Percentiles rank a stretch among this genome's conserved stretches.
Evolutionary conservation across 2,888 invertebrate genomes (phyloP).

Genomic region (Zonitis immaculata): DNA sequence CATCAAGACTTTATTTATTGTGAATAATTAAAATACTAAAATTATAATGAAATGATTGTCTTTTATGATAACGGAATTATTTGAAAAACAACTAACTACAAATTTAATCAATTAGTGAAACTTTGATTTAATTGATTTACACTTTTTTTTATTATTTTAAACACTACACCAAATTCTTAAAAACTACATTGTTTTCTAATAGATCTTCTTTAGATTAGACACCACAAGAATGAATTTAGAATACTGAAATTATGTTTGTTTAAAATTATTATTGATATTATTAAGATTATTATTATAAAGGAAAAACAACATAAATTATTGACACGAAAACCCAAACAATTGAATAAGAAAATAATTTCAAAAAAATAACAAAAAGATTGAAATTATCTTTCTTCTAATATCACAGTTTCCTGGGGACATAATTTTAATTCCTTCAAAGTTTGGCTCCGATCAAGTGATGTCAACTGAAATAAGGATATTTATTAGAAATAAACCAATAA

Average conservation of each 20-base stretch:
- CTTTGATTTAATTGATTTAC: not conserved
- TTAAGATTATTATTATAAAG: no score
- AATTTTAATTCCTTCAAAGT: constrained; percentile 80
- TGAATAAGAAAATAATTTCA: not conserved
- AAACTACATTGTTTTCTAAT: not conserved
- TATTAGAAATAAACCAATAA: not conserved
- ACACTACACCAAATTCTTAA: constrained; percentile 1
- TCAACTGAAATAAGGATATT: constrained; percentile 59
- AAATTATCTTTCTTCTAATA: constrained; percentile 86
- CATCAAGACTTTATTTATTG: no score
- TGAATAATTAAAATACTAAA: not conserved
- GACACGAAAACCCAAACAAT: not conserved
- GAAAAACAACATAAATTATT: not conserved
- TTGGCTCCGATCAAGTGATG: constrained; percentile 67
- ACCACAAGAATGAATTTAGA: not conserved
- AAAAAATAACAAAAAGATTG: constrained; percentile 3
- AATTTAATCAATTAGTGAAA: not conserved
- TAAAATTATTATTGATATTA: not conserved
- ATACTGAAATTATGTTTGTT: not conserved
- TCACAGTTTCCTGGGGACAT: constrained; percentile 91
- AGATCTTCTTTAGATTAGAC: not conserved
- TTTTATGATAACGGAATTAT: not conserved
- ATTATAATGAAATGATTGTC: not conserved
- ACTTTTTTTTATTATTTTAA: not conserved
- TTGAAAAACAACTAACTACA: not conserved